Percentiles rank a stretch among this genome's conserved stretches.
Evolutionary conservation across 2,113 vertebrate species (phyloP).

Genomic region (Oxyura jamaicensis): DNA sequence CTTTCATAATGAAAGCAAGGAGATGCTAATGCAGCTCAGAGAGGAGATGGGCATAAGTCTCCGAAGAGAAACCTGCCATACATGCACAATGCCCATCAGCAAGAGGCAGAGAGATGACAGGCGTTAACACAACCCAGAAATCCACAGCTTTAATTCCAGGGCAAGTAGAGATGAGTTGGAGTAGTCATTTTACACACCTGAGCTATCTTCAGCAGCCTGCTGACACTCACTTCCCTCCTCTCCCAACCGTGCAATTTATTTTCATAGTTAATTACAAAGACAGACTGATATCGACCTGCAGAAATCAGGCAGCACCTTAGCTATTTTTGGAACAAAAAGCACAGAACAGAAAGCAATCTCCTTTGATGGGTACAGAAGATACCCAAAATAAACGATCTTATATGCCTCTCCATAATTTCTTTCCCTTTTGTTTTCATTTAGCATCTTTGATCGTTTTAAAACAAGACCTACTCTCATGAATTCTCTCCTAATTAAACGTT

Average conservation of each 20-base stretch:
- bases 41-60: background rate
- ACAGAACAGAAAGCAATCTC: constrained; percentile 38
- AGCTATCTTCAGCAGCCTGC: constrained; percentile 29
- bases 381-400: constrained; percentile 50
- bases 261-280: constrained; percentile 50
- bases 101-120: background rate
- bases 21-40: background rate
- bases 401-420: background rate
- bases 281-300: constrained; percentile 40
- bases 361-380: constrained; percentile 16
- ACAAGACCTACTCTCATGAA: constrained; percentile 45
- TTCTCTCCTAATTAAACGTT: constrained; percentile 60
- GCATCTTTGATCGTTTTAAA: constrained; percentile 46
- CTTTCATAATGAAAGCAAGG: background rate
- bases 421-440: constrained; percentile 56
- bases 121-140: fast-evolving
- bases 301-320: constrained; percentile 33
- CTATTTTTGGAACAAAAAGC: constrained; percentile 61
- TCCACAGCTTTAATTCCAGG: background rate
- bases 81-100: background rate
- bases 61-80: background rate
- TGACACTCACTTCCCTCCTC: background rate
- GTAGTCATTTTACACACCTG: constrained; percentile 57
- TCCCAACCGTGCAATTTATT: constrained; percentile 20
- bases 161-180: fast-evolving